Evolutionary conservation across 2,113 vertebrate genomes (phyloP), one percentile per base, ranked within the genome.

Genomic region (Calyptomena viridis): DNA sequence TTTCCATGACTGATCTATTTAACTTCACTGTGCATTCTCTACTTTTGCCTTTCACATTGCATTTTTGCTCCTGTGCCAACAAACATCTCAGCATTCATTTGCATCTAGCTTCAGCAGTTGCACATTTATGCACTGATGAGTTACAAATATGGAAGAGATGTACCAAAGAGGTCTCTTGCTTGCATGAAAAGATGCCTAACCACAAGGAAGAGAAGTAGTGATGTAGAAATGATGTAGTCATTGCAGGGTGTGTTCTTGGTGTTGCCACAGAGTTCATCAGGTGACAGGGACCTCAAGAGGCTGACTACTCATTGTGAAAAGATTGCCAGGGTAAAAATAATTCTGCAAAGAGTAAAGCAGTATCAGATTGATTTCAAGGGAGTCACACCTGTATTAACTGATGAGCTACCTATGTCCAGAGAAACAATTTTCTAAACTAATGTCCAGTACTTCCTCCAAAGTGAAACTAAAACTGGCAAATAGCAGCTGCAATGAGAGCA

Each of bases 201-300:
- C 33, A 40, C 21, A 42, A 22, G 1, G 4, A 19, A 42, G 5
- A 35, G 20, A 25, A 60, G n/a, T n/a, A n/a, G n/a, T n/a, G n/a
- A n/a, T n/a, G n/a, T 44, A 83, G 17, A 14, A 73, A 24, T 7
- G 28, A 18, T 37, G 37, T 4, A 42, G 85, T 28, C 31, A 42
- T 4, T 67, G 40, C 37, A 24, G 2, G 13, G 16, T 8, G 14
- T 39, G 17, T 8, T 85, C 50, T 66, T 30, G 19, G 31, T 3
- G 0, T 0, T 18, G 42, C 8, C 44, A 50, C 21, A 52, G 33
- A 37, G 27, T 39, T 78, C 52, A 59, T 30, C 31, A 33, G 28
- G 23, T 19, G 73, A 63, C 39, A n/a, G 9, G 17, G 46, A 49
- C 11, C 23, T 66, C 0, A 0, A 4, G 8, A 74, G 14, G 27